A percentile compares a stretch with the other conserved stretches of the same genome.
phyloP scores from a whole-genome alignment of 1,140 invertebrate genomes.

The Drosophila lacertosa region DNA sequence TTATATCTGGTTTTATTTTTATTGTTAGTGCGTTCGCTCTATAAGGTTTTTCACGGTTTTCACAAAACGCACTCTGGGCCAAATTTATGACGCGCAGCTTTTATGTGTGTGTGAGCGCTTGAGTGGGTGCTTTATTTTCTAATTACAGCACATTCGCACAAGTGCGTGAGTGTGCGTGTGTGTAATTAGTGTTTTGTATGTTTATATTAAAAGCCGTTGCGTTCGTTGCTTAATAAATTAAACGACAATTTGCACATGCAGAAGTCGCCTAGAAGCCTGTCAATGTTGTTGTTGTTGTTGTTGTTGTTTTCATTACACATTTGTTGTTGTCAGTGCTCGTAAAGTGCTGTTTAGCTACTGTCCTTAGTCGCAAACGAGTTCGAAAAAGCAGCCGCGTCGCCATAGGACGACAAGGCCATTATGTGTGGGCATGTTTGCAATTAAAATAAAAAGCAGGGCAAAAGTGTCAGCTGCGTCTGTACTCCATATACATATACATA shows the following conservation, averaged over 20 bases:
- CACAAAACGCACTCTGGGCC: constrained; percentile 62
- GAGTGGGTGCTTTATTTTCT: constrained; percentile 66
- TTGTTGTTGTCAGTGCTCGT: constrained; percentile 45
- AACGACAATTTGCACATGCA: constrained; percentile 79
- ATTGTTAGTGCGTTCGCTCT: constrained; percentile 30
- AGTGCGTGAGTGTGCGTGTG: constrained; percentile 31
- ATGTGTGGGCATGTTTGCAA: constrained; percentile 64
- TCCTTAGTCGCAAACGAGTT: constrained; percentile 45
- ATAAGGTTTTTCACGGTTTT: constrained; percentile 48
- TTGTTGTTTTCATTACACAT: constrained; percentile 10
- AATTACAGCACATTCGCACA: constrained; percentile 54
- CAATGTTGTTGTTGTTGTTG: constrained; percentile 37
- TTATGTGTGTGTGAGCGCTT: constrained; percentile 21
- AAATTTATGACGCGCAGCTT: constrained; percentile 59
- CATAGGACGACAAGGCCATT: constrained; percentile 43
- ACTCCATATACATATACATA: too few species aligned
- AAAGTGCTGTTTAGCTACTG: constrained; percentile 48
- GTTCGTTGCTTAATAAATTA: constrained; percentile 79
- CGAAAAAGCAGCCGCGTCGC: constrained; percentile 23
- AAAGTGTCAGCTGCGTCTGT: constrained; percentile 42
- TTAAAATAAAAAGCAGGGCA: constrained; percentile 73
- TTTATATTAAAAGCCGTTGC: constrained; percentile 71
- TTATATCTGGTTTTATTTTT: constrained; percentile 33
- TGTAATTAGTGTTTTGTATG: constrained; percentile 77
- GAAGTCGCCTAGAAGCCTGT: constrained; percentile 37